Evolutionary conservation across 1,140 invertebrate species (phyloP).

Genomic region (Pectinophora gossypiella): DNA sequence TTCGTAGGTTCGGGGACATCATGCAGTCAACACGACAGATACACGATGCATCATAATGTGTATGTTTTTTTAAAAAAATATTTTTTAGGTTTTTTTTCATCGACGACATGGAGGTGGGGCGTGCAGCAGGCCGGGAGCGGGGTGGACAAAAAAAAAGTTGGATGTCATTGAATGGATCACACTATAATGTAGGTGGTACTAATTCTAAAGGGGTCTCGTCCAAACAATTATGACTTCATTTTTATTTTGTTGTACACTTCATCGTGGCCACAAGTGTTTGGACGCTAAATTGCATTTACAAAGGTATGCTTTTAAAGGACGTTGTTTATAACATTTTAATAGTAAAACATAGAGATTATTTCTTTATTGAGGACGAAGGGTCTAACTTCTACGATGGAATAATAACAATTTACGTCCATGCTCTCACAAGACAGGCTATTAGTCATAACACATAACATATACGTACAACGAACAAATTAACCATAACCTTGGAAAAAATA

Average conservation of each 20-base stretch:
- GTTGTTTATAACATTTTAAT: constrained; percentile 33
- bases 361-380: constrained; percentile 29
- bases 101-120: constrained; percentile 52
- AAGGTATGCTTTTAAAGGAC: constrained; percentile 46
- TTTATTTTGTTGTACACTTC: neutral
- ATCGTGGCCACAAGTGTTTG: constrained; percentile 19
- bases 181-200: constrained; percentile 57
- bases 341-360: constrained; percentile 57
- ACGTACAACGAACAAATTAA: constrained; percentile 35
- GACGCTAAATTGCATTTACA: constrained; percentile 47
- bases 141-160: constrained; percentile 67
- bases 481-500: constrained; percentile 20
- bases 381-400: neutral
- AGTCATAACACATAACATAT: constrained; percentile 55
- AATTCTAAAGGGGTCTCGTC: constrained; percentile 38
- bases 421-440: constrained; percentile 58
- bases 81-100: constrained; percentile 35
- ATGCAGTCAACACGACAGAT: constrained; percentile 64
- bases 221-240: no score
- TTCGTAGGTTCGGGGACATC: constrained; percentile 48
- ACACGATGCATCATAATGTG: constrained; percentile 67
- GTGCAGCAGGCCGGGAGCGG: constrained; percentile 61
- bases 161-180: constrained; percentile 68
- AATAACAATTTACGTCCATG: constrained; percentile 36
- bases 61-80: constrained; percentile 49